phyloP scores from a whole-genome alignment of 1,140 invertebrate genomes.

The Anoplolepis gracilipes region DNA sequence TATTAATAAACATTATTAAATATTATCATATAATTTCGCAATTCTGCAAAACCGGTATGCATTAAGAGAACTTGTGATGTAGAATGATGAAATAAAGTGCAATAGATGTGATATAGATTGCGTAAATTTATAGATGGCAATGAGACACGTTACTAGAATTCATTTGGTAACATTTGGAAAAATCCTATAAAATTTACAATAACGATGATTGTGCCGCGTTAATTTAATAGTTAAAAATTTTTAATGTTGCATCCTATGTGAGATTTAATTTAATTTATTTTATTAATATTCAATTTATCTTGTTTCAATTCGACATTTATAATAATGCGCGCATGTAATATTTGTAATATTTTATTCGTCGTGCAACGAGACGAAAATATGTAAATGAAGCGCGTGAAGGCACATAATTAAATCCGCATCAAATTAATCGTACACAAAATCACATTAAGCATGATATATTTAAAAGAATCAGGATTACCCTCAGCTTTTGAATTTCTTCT shows the following conservation, averaged over 20 bases:
- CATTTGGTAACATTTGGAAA: no score
- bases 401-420: slow-evolving; percentile 11
- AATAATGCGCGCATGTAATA: not conserved
- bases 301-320: not conserved
- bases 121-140: slow-evolving; percentile 56
- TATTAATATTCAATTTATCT: not conserved
- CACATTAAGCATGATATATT: not conserved
- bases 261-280: not conserved
- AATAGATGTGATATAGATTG: not conserved
- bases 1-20: no score
- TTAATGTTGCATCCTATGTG: not conserved
- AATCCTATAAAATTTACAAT: no score
- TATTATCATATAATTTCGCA: no score
- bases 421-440: not conserved
- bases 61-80: slow-evolving; percentile 17
- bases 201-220: no score
- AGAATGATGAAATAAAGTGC: slow-evolving; percentile 45
- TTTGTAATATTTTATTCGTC: slow-evolving; percentile 1
- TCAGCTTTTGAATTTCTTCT: not conserved
- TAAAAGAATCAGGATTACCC: not conserved
- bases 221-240: not conserved
- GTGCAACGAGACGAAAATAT: not conserved
- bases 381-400: slow-evolving; percentile 28
- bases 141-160: slow-evolving; percentile 27
- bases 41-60: not conserved